phyloP scores from a whole-genome alignment of 2,113 vertebrate species.

The Salvator merianae region DNA sequence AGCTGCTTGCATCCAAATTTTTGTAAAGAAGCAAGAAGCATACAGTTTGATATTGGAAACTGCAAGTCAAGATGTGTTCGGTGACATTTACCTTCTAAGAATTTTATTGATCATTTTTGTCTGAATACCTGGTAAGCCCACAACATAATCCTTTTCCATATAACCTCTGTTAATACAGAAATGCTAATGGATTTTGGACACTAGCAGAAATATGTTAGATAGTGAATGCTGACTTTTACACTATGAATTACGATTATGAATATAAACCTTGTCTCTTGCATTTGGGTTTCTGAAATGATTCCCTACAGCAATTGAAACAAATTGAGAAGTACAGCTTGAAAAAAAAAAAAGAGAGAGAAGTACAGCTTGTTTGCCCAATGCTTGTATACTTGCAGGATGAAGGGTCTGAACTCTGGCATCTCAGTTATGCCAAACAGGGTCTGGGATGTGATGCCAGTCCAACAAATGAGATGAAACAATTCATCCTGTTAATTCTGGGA shows the following conservation, averaged over 20 bases:
- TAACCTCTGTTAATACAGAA: constrained; percentile 42
- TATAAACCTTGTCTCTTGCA: neutral
- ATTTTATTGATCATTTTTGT: neutral
- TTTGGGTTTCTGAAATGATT: constrained; percentile 7
- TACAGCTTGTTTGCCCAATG: neutral
- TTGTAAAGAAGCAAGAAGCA: no score
- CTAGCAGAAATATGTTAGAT: constrained; percentile 38
- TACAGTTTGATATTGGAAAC: neutral
- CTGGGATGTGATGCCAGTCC: neutral
- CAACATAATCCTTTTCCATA: constrained; percentile 14
- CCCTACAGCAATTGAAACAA: neutral
- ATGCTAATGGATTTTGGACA: constrained; percentile 52
- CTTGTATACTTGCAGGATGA: neutral
- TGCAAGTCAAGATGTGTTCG: neutral
- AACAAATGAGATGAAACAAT: neutral
- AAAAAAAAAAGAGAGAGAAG: neutral
- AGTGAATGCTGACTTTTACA: constrained; percentile 52
- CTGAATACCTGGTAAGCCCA: constrained; percentile 30
- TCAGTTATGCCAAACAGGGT: rapidly evolving
- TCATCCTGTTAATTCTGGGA: neutral
- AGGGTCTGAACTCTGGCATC: neutral
- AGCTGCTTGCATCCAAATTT: no score
- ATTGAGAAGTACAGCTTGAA: neutral
- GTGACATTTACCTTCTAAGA: rapidly evolving
- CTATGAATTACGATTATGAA: constrained; percentile 56